Evolutionary conservation across 2,113 vertebrate species (phyloP).

Genomic region (Gavialis gangeticus): DNA sequence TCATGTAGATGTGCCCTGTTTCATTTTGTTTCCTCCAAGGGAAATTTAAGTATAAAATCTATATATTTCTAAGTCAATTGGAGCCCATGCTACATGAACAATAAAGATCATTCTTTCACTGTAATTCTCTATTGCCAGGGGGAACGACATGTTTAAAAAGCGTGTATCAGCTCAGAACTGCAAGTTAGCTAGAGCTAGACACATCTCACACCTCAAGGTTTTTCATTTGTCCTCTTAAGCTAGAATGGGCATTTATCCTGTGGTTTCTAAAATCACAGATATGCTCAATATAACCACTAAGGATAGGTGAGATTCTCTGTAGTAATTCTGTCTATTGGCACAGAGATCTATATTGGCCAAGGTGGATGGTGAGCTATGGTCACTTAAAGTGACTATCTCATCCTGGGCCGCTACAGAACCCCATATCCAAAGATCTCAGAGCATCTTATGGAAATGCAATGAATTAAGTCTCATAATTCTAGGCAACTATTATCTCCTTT

Average conservation of each 20-base stretch:
- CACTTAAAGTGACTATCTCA: neutral
- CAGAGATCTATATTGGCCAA: too few relatives aligned
- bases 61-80: neutral
- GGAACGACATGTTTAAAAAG: slow-evolving; percentile 45
- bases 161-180: slow-evolving; percentile 31
- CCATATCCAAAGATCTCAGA: slow-evolving; percentile 37
- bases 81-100: accelerated
- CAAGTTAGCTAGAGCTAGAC: slow-evolving; percentile 55
- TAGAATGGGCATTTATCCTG: too few relatives aligned
- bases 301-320: too few relatives aligned
- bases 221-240: neutral
- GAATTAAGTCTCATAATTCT: slow-evolving; percentile 51
- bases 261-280: too few relatives aligned
- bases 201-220: slow-evolving; percentile 30
- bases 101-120: neutral
- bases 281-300: too few relatives aligned
- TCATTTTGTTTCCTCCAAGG: neutral
- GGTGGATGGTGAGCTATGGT: too few relatives aligned
- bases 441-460: neutral
- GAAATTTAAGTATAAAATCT: slow-evolving; percentile 18
- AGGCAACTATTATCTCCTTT: neutral
- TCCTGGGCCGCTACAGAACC: slow-evolving; percentile 6
- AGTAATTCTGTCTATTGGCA: too few relatives aligned
- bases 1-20: neutral
- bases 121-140: neutral